These are phyloP conservation scores for Sarcophaga carnaria DNA, from an alignment of 2,888 invertebrate species.

Conservation along the genomic window DNA sequence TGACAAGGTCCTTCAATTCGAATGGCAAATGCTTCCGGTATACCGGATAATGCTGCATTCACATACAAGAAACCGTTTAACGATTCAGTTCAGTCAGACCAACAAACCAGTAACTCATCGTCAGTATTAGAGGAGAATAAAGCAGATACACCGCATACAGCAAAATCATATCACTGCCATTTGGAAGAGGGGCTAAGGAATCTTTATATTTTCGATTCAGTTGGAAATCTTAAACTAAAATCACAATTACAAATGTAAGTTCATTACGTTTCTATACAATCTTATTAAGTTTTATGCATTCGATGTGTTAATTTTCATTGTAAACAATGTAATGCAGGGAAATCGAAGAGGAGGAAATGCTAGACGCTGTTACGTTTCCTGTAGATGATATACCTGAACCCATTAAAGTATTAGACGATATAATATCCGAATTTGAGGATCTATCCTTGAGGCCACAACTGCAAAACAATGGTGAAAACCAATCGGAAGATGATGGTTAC, in stretches of 20 bases:
- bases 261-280: background rate
- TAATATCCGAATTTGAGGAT: slow-evolving; percentile 95
- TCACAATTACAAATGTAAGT: slow-evolving; percentile 64
- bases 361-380: slow-evolving; percentile 67
- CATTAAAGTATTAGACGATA: slow-evolving; percentile 93
- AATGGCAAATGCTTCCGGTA: slow-evolving; percentile 57
- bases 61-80: background rate
- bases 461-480: slow-evolving; percentile 88
- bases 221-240: slow-evolving; percentile 7
- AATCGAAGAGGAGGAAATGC: slow-evolving; percentile 68
- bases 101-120: background rate
- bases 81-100: too few relatives aligned
- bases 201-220: slow-evolving; percentile 36
- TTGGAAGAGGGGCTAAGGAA: background rate
- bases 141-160: background rate
- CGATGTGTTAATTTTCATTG: background rate
- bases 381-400: slow-evolving; percentile 90
- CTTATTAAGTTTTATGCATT: too few relatives aligned
- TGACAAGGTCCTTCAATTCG: slow-evolving; percentile 24
- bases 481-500: slow-evolving; percentile 95
- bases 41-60: background rate
- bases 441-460: slow-evolving; percentile 79
- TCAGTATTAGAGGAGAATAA: background rate
- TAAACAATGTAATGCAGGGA: slow-evolving; percentile 47
- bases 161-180: slow-evolving; percentile 3